phyloP scores from a whole-genome alignment of 2,113 vertebrate species.

The Myodes glareolus region DNA sequence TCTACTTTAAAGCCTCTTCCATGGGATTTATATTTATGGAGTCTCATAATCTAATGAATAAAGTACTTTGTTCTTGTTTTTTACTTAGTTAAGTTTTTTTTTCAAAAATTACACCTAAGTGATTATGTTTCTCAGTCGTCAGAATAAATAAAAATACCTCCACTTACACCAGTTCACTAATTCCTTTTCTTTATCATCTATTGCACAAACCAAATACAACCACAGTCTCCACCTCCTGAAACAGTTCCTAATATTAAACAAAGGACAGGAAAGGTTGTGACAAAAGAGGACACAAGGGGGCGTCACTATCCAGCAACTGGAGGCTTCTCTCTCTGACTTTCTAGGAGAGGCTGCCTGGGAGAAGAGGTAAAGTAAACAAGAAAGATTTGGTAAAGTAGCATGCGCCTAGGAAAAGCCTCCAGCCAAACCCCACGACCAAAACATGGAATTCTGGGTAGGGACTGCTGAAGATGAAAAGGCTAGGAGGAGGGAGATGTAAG shows the following conservation, averaged over 20 bases:
- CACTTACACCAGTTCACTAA: neutral
- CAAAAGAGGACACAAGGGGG: neutral
- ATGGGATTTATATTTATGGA: neutral
- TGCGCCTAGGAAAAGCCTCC: neutral
- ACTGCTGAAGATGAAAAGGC: neutral
- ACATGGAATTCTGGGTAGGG: neutral
- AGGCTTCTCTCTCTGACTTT: neutral
- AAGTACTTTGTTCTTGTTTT: neutral
- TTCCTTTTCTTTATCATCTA: neutral
- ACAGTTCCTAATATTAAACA: neutral
- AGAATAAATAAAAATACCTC: neutral
- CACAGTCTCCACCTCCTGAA: neutral
- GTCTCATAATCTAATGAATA: neutral
- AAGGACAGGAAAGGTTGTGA: neutral
- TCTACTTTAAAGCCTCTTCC: neutral
- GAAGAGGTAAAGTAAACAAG: neutral
- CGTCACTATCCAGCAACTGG: neutral
- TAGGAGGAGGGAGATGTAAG: neutral
- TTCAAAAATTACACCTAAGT: neutral
- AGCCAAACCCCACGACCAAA: no score
- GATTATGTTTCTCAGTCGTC: neutral
- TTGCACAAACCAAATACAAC: neutral
- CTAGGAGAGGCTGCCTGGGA: neutral
- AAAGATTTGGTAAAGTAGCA: neutral
- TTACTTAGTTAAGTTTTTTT: neutral